A percentile compares a stretch with the other conserved stretches of the same genome.
phyloP scores from a whole-genome alignment of 1,140 invertebrate species.

The Sminthurides bifidus region DNA sequence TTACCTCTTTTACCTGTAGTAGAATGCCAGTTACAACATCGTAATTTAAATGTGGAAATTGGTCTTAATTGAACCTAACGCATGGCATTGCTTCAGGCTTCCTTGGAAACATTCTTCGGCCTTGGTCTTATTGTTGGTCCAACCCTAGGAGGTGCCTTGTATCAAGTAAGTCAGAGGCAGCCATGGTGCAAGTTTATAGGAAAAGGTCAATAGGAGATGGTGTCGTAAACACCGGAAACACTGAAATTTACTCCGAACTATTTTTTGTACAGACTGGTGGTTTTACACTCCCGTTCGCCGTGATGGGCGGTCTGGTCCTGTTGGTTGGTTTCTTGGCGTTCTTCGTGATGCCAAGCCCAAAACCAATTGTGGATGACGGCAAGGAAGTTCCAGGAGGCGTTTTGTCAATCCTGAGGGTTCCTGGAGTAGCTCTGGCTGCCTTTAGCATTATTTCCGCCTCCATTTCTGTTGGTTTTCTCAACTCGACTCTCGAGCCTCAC shows the following conservation, averaged over 20 bases:
- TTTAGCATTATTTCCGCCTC: conserved; percentile 59
- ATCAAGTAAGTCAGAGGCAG: not conserved
- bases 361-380: not conserved
- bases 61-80: not conserved
- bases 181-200: too few species aligned
- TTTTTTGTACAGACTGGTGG: conserved; percentile 59
- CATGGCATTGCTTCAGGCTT: conserved; percentile 14
- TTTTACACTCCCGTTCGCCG: conserved; percentile 72
- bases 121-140: conserved; percentile 20
- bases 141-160: conserved; percentile 1
- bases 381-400: conserved; percentile 41
- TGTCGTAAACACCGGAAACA: too few species aligned
- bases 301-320: conserved; percentile 35
- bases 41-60: not conserved
- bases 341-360: conserved; percentile 11
- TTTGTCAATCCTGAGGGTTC: conserved; percentile 51
- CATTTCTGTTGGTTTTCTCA: conserved; percentile 68
- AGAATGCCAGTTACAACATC: too few species aligned
- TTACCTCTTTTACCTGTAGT: too few species aligned
- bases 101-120: conserved; percentile 29
- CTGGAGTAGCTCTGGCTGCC: conserved; percentile 51
- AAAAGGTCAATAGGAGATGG: too few species aligned
- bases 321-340: conserved; percentile 2
- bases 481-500: conserved; percentile 69
- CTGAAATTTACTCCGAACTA: too few species aligned